These are phyloP conservation scores for Helogale parvula DNA, from an alignment of 2,113 vertebrate genomes.

Conservation along the genomic window DNA sequence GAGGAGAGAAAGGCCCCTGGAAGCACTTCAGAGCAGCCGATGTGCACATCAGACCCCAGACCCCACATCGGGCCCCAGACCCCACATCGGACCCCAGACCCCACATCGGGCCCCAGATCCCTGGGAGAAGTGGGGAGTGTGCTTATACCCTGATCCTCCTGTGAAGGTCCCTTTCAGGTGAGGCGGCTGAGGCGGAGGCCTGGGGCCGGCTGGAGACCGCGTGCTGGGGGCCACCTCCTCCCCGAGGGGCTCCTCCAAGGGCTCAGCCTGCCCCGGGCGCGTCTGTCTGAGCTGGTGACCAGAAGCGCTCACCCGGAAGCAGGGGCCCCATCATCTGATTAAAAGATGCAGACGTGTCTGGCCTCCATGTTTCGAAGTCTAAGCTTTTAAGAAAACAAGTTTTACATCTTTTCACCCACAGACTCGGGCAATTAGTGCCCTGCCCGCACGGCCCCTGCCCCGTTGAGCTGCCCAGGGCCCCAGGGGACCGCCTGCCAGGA, in stretches of 20 bases:
- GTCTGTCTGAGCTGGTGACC: not conserved
- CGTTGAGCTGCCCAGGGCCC: not conserved
- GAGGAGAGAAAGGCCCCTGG: too few relatives aligned
- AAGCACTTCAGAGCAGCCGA: rapidly evolving
- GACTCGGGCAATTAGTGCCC: rapidly evolving
- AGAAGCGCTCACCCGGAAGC: not conserved
- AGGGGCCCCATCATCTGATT: not conserved
- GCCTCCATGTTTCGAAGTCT: not conserved
- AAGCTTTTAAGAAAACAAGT: not conserved
- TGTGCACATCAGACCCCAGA: rapidly evolving
- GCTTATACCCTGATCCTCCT: rapidly evolving
- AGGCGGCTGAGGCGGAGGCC: rapidly evolving
- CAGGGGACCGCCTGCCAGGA: too few relatives aligned
- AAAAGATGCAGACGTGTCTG: not conserved
- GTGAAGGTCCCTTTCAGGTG: not conserved
- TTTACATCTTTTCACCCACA: not conserved
- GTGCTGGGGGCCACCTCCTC: not conserved
- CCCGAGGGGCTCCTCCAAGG: rapidly evolving
- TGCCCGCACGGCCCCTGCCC: not conserved
- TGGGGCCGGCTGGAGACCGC: rapidly evolving
- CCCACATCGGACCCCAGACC: too few relatives aligned
- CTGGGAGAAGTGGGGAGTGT: too few relatives aligned
- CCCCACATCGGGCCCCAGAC: too few relatives aligned
- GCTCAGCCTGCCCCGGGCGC: rapidly evolving
- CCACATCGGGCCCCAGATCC: too few relatives aligned